Evolutionary conservation across 1,140 invertebrate species (phyloP), one percentile per base, ranked within the genome.

Genomic region (Charaxes varanes): DNA sequence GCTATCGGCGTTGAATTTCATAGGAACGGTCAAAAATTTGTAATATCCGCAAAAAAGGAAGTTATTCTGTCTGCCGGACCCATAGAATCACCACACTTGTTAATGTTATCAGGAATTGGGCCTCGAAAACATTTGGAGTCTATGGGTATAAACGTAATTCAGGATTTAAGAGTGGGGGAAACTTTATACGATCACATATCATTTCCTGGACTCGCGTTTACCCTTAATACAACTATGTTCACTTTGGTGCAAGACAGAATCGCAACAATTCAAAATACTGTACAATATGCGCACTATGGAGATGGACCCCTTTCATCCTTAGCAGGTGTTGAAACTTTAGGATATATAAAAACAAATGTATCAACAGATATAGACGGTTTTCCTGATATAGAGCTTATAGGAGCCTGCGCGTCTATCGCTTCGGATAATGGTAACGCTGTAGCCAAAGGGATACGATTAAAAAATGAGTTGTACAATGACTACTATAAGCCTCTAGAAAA

Each of bases 31-130:
- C 68, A 61, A 14, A 32, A 47, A 2, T 85, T 82, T 32, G 68
- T 66, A 18, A 85, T 88, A 3, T 78, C 73, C 37, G 90, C 89
- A 0, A 80, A 66, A n/a, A 91, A 88, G 53, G 92, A 93, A 72
- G 87, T 91, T 0, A 90, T 91, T 18, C 45, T 91, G 4, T 89
- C 90, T 18, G 92, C 91, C 5, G 94, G 93, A 0, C 85, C 92
- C 0, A 89, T 95, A 18, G 92, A 92, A 63, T 91, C 92, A 1
- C 92, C 93, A 0, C 92, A 95, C 70, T 53, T 96, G 4, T 70
- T 96, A 14, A 93, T 94, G 90, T 80, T 95, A 0, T 93, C 91
- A 1, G 94, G 94, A 0, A 85, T 95, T 4, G 94, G 93, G 0
- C 92, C 92, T 6, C 87, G 76, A 56, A 56, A 84, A 19, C 85